These are phyloP conservation scores for Lepus europaeus DNA, from an alignment of 2,113 vertebrate genomes.

Conservation along the genomic window DNA sequence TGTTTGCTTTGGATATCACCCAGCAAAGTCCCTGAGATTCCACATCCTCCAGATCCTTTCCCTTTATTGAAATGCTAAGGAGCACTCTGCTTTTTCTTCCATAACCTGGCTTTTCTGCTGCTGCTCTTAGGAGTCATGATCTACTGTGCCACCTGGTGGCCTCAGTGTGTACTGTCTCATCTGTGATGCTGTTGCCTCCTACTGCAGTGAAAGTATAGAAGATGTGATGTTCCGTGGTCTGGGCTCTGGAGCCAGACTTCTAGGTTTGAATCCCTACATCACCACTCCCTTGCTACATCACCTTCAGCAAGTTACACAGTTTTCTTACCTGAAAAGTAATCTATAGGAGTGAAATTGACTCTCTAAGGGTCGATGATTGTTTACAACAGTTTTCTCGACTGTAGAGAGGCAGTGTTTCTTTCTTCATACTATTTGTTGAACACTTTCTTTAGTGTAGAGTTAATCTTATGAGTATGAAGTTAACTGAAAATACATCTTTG, in stretches of 20 bases:
- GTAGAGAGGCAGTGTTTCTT: no score
- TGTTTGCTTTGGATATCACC: background rate
- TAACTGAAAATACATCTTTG: no score
- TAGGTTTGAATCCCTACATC: background rate
- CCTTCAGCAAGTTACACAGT: background rate
- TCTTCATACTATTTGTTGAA: no score
- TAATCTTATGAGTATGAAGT: no score
- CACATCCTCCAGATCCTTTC: background rate
- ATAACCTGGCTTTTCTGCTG: background rate
- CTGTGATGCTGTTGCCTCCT: background rate
- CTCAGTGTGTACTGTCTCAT: background rate
- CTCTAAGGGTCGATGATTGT: no score
- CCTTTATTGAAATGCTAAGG: background rate
- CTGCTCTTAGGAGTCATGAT: background rate
- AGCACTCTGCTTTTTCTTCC: background rate
- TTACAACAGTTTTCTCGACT: no score
- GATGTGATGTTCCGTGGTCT: background rate
- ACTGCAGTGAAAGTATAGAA: background rate
- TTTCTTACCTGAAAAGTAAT: background rate
- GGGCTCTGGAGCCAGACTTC: background rate
- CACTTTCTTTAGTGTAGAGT: no score
- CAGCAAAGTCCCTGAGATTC: background rate
- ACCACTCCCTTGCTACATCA: background rate
- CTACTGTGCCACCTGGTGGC: constrained; percentile 54
- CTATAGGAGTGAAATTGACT: background rate